Conservation (phyloP, 2,888 invertebrate genomes). For the Ectemnius continuus region DNA sequence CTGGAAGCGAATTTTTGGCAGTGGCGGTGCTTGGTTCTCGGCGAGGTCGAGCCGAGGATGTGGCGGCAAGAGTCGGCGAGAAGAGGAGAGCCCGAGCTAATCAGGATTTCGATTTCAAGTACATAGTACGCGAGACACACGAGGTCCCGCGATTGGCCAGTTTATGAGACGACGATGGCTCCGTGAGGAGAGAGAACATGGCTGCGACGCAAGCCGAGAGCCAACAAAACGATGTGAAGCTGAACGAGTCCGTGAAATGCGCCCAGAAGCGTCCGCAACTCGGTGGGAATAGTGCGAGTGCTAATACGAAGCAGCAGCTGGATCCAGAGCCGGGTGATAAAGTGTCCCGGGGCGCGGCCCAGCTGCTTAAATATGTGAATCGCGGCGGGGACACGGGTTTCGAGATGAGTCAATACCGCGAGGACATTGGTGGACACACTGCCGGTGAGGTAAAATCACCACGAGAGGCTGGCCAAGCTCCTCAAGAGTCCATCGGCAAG, state of each 20-base stretch:
- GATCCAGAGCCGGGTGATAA: slow-evolving; percentile 71
- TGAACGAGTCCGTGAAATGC: slow-evolving; percentile 70
- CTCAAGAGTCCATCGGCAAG: slow-evolving; percentile 67
- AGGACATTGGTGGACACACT: slow-evolving; percentile 83
- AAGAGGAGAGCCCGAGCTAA: slow-evolving; percentile 54
- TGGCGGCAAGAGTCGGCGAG: slow-evolving; percentile 63
- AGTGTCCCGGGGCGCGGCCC: slow-evolving; percentile 72
- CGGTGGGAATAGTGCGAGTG: slow-evolving; percentile 77
- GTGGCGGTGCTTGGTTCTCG: slow-evolving; percentile 41
- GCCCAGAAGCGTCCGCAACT: slow-evolving; percentile 80
- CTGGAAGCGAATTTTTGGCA: slow-evolving; percentile 61
- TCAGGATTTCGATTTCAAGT: slow-evolving; percentile 59
- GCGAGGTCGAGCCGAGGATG: slow-evolving; percentile 63
- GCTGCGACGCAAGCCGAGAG: slow-evolving; percentile 92
- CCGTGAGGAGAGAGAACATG: slow-evolving; percentile 82
- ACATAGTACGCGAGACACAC: slow-evolving; percentile 64
- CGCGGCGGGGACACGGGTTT: slow-evolving; percentile 82
- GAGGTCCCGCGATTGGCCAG: slow-evolving; percentile 72
- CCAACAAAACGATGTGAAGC: slow-evolving; percentile 85
- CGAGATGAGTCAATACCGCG: slow-evolving; percentile 87
- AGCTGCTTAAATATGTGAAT: slow-evolving; percentile 87
- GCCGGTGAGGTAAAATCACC: slow-evolving; percentile 77
- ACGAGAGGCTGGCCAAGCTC: slow-evolving; percentile 69
- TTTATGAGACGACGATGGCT: slow-evolving; percentile 71
- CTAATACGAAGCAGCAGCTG: slow-evolving; percentile 72